Evolutionary conservation across 2,888 invertebrate genomes (phyloP), one percentile per base, ranked within the genome.

Genomic region (Tetrapedia diversipes): DNA sequence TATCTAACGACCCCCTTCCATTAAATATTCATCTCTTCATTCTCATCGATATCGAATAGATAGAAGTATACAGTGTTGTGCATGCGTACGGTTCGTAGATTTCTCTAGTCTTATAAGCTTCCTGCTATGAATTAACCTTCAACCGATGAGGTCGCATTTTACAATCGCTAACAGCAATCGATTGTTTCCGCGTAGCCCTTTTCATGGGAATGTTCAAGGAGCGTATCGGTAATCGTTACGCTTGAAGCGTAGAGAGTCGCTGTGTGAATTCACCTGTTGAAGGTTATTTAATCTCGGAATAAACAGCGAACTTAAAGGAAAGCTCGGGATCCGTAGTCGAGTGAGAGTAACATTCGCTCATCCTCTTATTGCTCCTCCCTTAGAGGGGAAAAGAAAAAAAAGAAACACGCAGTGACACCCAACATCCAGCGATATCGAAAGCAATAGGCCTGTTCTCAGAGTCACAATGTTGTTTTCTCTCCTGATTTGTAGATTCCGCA

Each of bases 401-500:
- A 47, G 4, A 16, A 29, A 11, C 22, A 39, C 45, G 11, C 37
- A 11, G 39, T 49, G 22, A 6, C 41, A 32, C 11, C 34, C 63
- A 39, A 64, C 4, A 24, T 43, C 63, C 63, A 34, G 10, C 29
- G 39, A 34, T 43, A 27, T 29, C 66, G 29, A 45, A n/a, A 64
- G 45, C 56, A 51, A 57, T 71, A 73, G 66, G 47, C 78, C 60
- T 65, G 49, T 68, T 34, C 27, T 57, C 60, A 39, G 71, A 77
- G 73, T 82, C 75, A 81, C 76, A 76, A 82, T 66, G 51, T 74
- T 86, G 87, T 89, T 87, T 87, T 90, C 88, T 90, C 86, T 90
- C 88, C 85, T 91, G 90, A 89, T 90, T 91, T 91, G 90, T 92
- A 92, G 91, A 92, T 92, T 90, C 90, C 90, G 91, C 91, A 91